A percentile compares a stretch with the other conserved stretches of the same genome.
phyloP scores from a whole-genome alignment of 2,113 vertebrate genomes.

The Microcebus griseorufus region DNA sequence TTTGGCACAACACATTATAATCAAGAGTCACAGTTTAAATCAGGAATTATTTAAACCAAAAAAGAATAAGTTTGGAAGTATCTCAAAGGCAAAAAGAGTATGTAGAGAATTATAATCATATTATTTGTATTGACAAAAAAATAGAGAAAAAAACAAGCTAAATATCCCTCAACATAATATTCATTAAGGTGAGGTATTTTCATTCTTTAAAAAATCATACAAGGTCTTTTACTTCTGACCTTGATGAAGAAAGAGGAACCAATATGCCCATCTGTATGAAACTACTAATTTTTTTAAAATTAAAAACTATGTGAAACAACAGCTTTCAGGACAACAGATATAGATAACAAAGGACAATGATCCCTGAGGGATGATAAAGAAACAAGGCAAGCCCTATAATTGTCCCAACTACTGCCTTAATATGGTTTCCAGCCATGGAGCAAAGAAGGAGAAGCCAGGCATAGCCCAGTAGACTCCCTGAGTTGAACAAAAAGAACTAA shows the following conservation, averaged over 20 bases:
- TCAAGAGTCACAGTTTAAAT: background rate
- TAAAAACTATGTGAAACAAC: background rate
- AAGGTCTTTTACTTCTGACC: background rate
- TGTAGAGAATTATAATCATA: background rate
- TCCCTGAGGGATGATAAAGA: background rate
- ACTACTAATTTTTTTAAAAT: background rate
- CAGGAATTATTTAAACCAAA: background rate
- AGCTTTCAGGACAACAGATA: background rate
- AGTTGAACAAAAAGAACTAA: background rate
- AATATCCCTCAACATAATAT: background rate
- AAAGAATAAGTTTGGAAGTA: background rate
- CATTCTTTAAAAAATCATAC: background rate
- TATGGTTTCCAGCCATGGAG: background rate
- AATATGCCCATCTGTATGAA: background rate
- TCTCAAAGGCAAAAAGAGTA: background rate
- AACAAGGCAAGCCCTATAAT: background rate
- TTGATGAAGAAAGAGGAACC: background rate
- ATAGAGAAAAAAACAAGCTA: background rate
- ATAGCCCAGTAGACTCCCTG: too few species aligned
- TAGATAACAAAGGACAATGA: background rate
- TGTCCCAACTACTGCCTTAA: too few species aligned
- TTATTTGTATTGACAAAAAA: background rate
- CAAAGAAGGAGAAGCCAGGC: background rate
- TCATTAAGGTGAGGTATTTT: background rate
- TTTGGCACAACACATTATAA: background rate